Evolutionary conservation across 1,140 invertebrate species (phyloP), one percentile per base, ranked within the genome.

Genomic region (Lithobius niger): DNA sequence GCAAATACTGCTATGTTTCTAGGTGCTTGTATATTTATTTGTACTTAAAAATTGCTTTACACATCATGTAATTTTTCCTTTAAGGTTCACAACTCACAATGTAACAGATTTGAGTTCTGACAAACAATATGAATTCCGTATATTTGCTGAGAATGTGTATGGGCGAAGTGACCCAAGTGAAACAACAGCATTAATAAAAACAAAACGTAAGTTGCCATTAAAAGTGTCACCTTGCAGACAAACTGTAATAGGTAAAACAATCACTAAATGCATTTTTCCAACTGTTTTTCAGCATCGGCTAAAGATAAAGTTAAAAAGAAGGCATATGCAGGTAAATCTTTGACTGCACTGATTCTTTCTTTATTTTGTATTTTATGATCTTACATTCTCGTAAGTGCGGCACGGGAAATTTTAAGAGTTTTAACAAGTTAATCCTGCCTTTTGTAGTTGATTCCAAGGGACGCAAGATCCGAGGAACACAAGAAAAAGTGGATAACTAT

Each of bases 81-180:
- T 40, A 54, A 65, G 88, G 58, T 88, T 95, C 67, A 91, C 84
- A n/a, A 84, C 86, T 31, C 88, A 94, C 71, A 90, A 89, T 10
- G 81, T 96, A 1, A 85, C 81, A 50, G 84, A 84, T 21, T 70
- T 97, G 2, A 83, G 83, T 53, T 81, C 91, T 1, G 89, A 91
- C 59, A 89, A 95, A 62, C 83, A 92, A 65, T 99, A 99, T 70
- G 88, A 96, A 68, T 99, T 99, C 81, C 74, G 97, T 54, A 83
- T 99, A 0, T 93, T 86, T 65, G 94, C 96, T 44, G 78, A 99
- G 69, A 99, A 99, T 69, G 87, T 97, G 16, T 93, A 97, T 67
- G 97, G 97, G 16, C 76, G 89, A 51, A 95, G 91, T 40, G 87
- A 95, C 62, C 83, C 95, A 2, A 94, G 89, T 64, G 84, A 92